Percentiles rank a stretch among this genome's conserved stretches.
Evolutionary conservation across 2,888 invertebrate genomes (phyloP).

Genomic region (Drosophila mimetica): DNA sequence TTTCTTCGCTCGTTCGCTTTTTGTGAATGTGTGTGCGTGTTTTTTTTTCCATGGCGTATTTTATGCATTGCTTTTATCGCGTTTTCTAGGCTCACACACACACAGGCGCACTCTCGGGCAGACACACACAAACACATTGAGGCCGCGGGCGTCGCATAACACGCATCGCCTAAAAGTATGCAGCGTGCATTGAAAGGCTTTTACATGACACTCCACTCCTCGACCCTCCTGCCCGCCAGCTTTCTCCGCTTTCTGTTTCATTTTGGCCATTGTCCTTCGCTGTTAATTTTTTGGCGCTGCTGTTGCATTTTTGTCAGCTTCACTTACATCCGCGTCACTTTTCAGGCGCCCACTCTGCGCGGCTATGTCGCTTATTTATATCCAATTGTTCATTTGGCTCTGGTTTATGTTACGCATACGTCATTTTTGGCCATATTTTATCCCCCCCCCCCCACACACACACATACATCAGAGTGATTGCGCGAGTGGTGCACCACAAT

Average conservation of each 20-base stretch:
- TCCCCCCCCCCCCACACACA: no score
- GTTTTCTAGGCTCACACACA: constrained; percentile 64
- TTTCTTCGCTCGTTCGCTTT: constrained; percentile 27
- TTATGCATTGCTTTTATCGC: constrained; percentile 80
- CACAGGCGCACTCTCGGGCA: no score
- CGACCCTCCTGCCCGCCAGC: constrained; percentile 36
- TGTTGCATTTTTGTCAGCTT: constrained; percentile 69
- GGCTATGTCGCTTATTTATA: constrained; percentile 74
- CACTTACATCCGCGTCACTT: constrained; percentile 66
- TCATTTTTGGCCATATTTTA: constrained; percentile 79
- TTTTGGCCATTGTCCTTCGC: constrained; percentile 42
- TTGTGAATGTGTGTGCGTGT: neutral
- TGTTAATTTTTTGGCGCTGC: constrained; percentile 73
- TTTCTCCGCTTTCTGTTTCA: constrained; percentile 39
- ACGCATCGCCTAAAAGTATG: constrained; percentile 76
- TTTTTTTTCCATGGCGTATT: constrained; percentile 45
- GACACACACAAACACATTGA: constrained; percentile 9
- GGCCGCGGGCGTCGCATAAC: constrained; percentile 36
- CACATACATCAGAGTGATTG: constrained; percentile 29
- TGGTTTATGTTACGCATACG: constrained; percentile 81
- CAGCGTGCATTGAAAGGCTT: constrained; percentile 78
- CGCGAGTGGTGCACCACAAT: constrained; percentile 59
- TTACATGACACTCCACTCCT: constrained; percentile 65
- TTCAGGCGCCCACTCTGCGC: constrained; percentile 16
- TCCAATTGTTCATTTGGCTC: constrained; percentile 80